Conservation (phyloP, 2,113 vertebrate species). For the Antidorcas marsupialis region DNA sequence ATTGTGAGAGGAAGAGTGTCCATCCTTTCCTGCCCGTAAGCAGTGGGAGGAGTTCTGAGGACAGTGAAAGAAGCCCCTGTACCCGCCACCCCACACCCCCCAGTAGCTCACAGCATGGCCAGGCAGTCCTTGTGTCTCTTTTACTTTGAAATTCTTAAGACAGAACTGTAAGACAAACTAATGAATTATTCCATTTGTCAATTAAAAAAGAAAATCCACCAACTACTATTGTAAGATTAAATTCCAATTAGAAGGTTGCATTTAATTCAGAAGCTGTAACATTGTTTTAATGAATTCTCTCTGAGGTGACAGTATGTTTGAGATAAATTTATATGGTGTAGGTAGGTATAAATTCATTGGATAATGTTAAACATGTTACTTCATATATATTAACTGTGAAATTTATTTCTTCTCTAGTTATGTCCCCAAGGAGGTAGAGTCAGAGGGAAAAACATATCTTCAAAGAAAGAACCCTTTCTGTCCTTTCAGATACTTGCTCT, state of each 20-base stretch:
- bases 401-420: slow-evolving; percentile 77
- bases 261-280: slow-evolving; percentile 81
- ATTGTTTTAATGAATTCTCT: slow-evolving; percentile 87
- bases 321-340: slow-evolving; percentile 81
- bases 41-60: slow-evolving; percentile 80
- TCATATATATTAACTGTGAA: slow-evolving; percentile 79
- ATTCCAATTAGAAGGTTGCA: slow-evolving; percentile 89
- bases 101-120: slow-evolving; percentile 78
- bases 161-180: slow-evolving; percentile 82
- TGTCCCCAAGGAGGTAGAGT: slow-evolving; percentile 73
- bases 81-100: fast-evolving
- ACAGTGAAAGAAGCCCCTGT: slow-evolving; percentile 85
- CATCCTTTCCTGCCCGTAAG: slow-evolving; percentile 76
- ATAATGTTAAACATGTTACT: slow-evolving; percentile 80
- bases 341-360: slow-evolving; percentile 82
- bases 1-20: slow-evolving; percentile 84
- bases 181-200: slow-evolving; percentile 90
- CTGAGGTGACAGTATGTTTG: slow-evolving; percentile 86
- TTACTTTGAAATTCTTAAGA: slow-evolving; percentile 86
- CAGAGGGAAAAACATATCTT: slow-evolving; percentile 59
- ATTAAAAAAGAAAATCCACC: slow-evolving; percentile 83
- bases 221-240: slow-evolving; percentile 86
- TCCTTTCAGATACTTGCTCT: slow-evolving; percentile 57
- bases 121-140: slow-evolving; percentile 85
- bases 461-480: slow-evolving; percentile 67